phyloP scores from a whole-genome alignment of 2,113 vertebrate species.

The Psophia crepitans region DNA sequence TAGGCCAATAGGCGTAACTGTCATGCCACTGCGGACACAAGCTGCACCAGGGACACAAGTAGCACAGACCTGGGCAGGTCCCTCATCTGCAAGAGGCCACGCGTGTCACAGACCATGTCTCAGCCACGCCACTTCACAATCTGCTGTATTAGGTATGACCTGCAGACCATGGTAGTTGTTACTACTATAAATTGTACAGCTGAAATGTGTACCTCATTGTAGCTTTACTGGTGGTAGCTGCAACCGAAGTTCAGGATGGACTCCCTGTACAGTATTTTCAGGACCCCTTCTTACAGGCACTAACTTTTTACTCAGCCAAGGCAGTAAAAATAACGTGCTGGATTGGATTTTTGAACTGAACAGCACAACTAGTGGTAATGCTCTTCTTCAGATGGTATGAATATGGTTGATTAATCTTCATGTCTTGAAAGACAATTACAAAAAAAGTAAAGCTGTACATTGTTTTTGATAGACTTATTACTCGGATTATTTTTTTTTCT shows the following conservation, averaged over 20 bases:
- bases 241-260: neutral
- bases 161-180: neutral
- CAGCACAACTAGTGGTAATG: neutral
- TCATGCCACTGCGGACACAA: neutral
- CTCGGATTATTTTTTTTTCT: neutral
- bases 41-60: neutral
- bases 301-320: neutral
- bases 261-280: neutral
- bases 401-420: neutral
- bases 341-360: neutral
- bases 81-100: neutral
- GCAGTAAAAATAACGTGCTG: neutral
- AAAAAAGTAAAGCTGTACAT: neutral
- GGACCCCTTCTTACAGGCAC: neutral
- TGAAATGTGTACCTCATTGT: neutral
- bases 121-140: neutral
- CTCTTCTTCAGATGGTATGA: neutral
- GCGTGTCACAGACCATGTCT: neutral
- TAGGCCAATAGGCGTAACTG: neutral
- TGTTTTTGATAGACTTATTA: neutral
- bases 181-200: neutral
- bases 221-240: neutral
- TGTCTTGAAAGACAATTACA: neutral
- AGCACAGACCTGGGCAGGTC: neutral
- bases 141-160: neutral